phyloP scores from a whole-genome alignment of 2,888 invertebrate genomes.

The Chloromyia formosa region DNA sequence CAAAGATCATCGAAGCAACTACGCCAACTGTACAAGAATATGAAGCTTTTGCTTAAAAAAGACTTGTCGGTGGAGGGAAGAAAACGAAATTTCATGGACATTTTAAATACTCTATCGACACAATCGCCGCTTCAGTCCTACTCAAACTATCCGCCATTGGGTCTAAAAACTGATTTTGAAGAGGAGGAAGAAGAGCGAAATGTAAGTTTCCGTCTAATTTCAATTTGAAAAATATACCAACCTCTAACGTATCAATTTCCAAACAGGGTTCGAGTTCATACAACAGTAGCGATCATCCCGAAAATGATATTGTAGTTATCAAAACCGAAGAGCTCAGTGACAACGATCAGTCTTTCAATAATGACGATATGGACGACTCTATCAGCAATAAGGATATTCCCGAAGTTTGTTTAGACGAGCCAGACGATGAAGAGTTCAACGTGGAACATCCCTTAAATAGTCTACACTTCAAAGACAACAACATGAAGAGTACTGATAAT shows the following conservation, averaged over 20 bases:
- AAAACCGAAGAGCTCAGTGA: slow-evolving; percentile 63
- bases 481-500: background rate
- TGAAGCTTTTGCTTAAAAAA: slow-evolving; percentile 62
- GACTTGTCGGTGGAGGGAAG: slow-evolving; percentile 57
- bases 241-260: background rate
- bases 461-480: slow-evolving; percentile 16
- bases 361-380: slow-evolving; percentile 57
- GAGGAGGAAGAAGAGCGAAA: slow-evolving; percentile 59
- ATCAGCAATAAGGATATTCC: slow-evolving; percentile 61
- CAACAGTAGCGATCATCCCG: slow-evolving; percentile 54
- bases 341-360: slow-evolving; percentile 61
- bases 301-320: slow-evolving; percentile 61
- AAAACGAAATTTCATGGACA: slow-evolving; percentile 58
- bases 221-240: background rate
- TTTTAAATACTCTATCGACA: slow-evolving; percentile 61
- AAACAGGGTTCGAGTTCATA: slow-evolving; percentile 47
- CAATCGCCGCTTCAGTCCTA: slow-evolving; percentile 60
- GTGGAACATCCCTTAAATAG: background rate
- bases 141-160: slow-evolving; percentile 51
- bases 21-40: slow-evolving; percentile 63
- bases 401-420: slow-evolving; percentile 62
- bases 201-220: no score
- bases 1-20: slow-evolving; percentile 63
- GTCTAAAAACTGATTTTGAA: slow-evolving; percentile 56
- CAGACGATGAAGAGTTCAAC: slow-evolving; percentile 55